Conservation (phyloP, 1,140 invertebrate genomes). For the Colletes gigas region DNA sequence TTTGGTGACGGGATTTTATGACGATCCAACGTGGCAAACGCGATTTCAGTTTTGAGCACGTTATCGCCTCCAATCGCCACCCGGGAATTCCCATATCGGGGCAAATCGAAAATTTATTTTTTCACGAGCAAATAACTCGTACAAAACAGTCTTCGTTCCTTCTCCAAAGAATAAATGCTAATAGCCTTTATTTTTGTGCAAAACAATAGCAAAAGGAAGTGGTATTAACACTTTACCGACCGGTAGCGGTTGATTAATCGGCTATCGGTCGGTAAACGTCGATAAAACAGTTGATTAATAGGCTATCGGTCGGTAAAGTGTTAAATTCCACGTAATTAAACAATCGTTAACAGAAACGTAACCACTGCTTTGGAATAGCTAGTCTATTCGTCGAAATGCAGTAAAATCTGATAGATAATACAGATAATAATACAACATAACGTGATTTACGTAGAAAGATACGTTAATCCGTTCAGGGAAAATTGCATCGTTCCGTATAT, state of each 20-base stretch:
- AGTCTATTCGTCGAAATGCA: not conserved
- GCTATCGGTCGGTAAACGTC: too few relatives aligned
- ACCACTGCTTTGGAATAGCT: not conserved
- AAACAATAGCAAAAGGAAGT: too few relatives aligned
- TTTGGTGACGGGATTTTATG: conserved; percentile 71
- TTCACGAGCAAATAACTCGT: too few relatives aligned
- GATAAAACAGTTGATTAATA: too few relatives aligned
- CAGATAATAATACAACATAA: not conserved
- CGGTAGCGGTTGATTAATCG: too few relatives aligned
- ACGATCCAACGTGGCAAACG: conserved; percentile 59
- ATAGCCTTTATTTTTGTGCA: too few relatives aligned
- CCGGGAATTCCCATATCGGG: too few relatives aligned
- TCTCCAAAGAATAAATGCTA: too few relatives aligned
- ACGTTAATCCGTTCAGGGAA: not conserved
- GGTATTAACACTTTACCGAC: too few relatives aligned
- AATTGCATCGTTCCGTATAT: not conserved
- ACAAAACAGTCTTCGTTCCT: too few relatives aligned
- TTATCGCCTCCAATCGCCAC: not conserved
- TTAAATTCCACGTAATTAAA: not conserved
- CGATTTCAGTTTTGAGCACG: not conserved
- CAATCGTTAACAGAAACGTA: not conserved
- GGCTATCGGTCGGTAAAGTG: too few relatives aligned
- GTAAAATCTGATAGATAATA: not conserved
- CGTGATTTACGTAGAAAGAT: not conserved
- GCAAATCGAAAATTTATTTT: too few relatives aligned